Evolutionary conservation across 2,888 invertebrate genomes (phyloP), one percentile per base, ranked within the genome.

Genomic region (Ormia ochracea): DNA sequence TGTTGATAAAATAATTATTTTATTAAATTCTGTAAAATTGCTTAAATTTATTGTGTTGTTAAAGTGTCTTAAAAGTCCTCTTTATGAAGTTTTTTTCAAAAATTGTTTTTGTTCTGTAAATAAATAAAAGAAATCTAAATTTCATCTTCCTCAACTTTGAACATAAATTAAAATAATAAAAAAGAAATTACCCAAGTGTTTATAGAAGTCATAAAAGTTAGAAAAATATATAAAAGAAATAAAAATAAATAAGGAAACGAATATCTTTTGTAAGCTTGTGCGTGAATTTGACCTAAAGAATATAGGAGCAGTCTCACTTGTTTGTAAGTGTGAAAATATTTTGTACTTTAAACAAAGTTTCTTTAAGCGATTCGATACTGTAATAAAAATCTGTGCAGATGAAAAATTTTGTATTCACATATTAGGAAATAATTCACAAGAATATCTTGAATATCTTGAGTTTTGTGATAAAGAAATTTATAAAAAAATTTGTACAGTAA

Each of bases 81-180:
- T 41, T 4, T 7, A 9, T 17, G 41, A 7, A 41, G 17, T 4
- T 17, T 41, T 17, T 41, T 41, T 21, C 33, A 19, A n/a, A n/a
- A n/a, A n/a, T n/a, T n/a, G n/a, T n/a, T 26, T 26, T 14, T 28
- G 19, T 36, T 14, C n/a, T 50, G 17, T 2, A 50, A 4, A 28
- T 6, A 73, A 33, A 12, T 21, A 73, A 56, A 66, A n/a, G 3
- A 43, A 26, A 50, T 58, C 28, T 65, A 31, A 31, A 52, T 50
- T 50, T 74, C 5, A 31, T 38, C 65, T 45, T 58, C 5, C 63
- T 10, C 59, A 75, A 75, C 66, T 59, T 66, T 31, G 14, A 23
- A 75, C 9, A 54, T 56, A 21, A 73, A 63, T 17, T 45, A n/a
- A n/a, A n/a, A n/a, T n/a, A n/a, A n/a, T 14, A 54, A 48, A 66